phyloP scores from a whole-genome alignment of 2,797 vertebrate genomes.

The Lindbergichthys nudifrons region DNA sequence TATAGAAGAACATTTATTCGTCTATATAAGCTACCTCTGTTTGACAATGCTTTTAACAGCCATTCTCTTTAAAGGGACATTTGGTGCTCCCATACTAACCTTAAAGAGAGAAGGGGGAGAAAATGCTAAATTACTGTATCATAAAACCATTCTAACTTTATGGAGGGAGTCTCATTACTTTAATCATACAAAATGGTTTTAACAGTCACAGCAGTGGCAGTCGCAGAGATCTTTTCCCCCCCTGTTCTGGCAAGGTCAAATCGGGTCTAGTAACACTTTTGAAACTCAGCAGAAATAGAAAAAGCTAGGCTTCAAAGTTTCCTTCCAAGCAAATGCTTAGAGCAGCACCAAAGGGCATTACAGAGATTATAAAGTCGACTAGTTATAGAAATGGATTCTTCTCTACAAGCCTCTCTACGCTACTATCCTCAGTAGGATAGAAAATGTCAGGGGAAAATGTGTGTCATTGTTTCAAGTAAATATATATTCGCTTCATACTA shows the following conservation, averaged over 20 bases:
- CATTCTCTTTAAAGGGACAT: slow-evolving; percentile 65
- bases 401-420: slow-evolving; percentile 42
- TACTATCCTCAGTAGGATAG: slow-evolving; percentile 29
- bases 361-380: slow-evolving; percentile 74
- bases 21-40: slow-evolving; percentile 53
- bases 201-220: slow-evolving; percentile 68
- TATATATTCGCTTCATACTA: slow-evolving; percentile 1
- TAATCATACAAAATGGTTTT: slow-evolving; percentile 78
- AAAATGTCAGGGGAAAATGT: slow-evolving; percentile 27
- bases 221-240: slow-evolving; percentile 39
- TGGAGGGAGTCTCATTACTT: slow-evolving; percentile 75
- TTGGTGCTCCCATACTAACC: slow-evolving; percentile 57
- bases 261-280: slow-evolving; percentile 69
- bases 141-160: slow-evolving; percentile 78
- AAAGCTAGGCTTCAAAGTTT: slow-evolving; percentile 73
- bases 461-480: slow-evolving; percentile 23
- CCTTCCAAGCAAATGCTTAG: slow-evolving; percentile 77
- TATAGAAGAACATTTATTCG: slow-evolving; percentile 65
- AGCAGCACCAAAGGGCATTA: slow-evolving; percentile 80
- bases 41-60: slow-evolving; percentile 69
- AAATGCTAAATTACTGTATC: slow-evolving; percentile 74
- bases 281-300: slow-evolving; percentile 73
- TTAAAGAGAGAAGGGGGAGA: slow-evolving; percentile 65
- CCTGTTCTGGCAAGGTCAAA: slow-evolving; percentile 72
- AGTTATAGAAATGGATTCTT: slow-evolving; percentile 72